Conservation (phyloP, 2,888 invertebrate species). For the Platypus cylindrus region DNA sequence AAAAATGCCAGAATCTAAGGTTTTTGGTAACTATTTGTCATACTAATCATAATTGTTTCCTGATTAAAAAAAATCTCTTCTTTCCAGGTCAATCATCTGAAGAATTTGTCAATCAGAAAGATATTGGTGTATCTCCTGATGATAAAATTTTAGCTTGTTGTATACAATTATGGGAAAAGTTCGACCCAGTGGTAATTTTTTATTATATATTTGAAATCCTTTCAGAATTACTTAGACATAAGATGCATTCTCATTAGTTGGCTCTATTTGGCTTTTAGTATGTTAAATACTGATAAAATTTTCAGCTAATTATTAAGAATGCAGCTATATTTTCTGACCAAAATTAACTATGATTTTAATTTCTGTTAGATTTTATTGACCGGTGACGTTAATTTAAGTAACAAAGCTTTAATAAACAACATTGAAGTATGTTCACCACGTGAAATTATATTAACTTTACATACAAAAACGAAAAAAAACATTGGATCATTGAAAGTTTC, state of each 20-base stretch:
- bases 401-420: slow-evolving; percentile 41
- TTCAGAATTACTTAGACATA: too few species aligned
- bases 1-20: slow-evolving; percentile 27
- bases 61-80: slow-evolving; percentile 1
- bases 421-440: slow-evolving; percentile 28
- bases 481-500: slow-evolving; percentile 21
- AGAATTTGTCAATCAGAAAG: slow-evolving; percentile 42
- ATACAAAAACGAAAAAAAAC: slow-evolving; percentile 12
- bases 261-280: too few species aligned
- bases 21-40: slow-evolving; percentile 15
- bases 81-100: slow-evolving; percentile 43
- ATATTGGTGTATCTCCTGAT: slow-evolving; percentile 42
- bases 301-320: too few species aligned
- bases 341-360: too few species aligned
- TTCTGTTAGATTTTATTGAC: slow-evolving; percentile 42
- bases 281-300: too few species aligned
- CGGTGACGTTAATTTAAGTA: slow-evolving; percentile 46
- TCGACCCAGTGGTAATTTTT: slow-evolving; percentile 42
- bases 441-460: slow-evolving; percentile 22
- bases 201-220: too few species aligned
- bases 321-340: too few species aligned
- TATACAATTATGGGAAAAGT: slow-evolving; percentile 40
- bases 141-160: slow-evolving; percentile 48
- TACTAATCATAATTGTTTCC: background rate
- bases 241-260: too few species aligned